Evolutionary conservation across 2,888 invertebrate genomes (phyloP).

Genomic region (Micoletzkya japonica): DNA sequence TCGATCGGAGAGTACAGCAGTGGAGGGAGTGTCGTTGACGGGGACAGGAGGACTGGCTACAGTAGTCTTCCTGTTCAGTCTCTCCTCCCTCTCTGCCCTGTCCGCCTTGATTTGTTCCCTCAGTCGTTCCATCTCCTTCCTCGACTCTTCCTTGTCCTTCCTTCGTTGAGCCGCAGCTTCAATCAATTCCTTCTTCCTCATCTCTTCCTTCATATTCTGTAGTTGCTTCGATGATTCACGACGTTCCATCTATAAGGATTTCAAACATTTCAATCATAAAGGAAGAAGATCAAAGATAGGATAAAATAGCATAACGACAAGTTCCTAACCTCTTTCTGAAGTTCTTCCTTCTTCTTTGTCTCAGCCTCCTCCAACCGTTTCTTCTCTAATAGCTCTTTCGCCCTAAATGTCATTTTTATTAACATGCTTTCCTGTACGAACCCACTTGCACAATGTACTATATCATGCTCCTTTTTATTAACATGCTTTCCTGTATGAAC

Average conservation of each 20-base stretch:
- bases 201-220: constrained; percentile 34
- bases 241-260: background rate
- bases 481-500: too few species aligned
- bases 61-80: background rate
- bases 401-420: too few species aligned
- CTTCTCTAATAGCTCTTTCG: constrained; percentile 38
- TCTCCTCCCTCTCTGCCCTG: constrained; percentile 13
- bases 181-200: constrained; percentile 39
- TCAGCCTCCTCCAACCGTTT: constrained; percentile 36
- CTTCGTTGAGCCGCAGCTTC: constrained; percentile 41
- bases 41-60: background rate
- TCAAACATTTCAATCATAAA: background rate
- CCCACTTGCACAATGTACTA: too few species aligned
- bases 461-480: too few species aligned
- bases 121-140: constrained; percentile 40
- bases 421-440: too few species aligned
- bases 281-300: background rate
- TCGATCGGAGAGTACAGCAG: constrained; percentile 7
- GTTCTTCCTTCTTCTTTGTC: constrained; percentile 36
- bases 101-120: constrained; percentile 43
- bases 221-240: constrained; percentile 29
- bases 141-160: constrained; percentile 38
- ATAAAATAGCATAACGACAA: background rate
- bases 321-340: constrained; percentile 25
- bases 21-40: background rate